Base-by-base conservation (phyloP, 2,797 vertebrate species). In the Anabacerthia variegaticeps region DNA sequence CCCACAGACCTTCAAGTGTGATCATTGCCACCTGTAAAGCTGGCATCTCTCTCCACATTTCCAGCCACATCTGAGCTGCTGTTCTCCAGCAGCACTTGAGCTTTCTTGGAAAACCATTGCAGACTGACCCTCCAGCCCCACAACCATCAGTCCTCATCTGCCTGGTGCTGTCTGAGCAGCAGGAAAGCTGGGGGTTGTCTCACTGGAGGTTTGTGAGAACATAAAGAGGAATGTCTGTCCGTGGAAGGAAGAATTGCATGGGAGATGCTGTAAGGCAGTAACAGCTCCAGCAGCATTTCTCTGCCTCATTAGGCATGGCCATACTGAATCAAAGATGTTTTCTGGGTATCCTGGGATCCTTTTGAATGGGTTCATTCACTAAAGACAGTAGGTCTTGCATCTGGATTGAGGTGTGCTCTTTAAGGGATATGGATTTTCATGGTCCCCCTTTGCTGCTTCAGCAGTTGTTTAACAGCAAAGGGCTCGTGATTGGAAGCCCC, bases 71-170 rank as follows among this genome's bases (percentile, higher is more conserved):
- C 75, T 13, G 30, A 88, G 87, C 68, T 77, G 72, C 59, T 24
- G 26, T 24, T 58, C 62, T 79, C 66, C 87, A 95, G 80, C 72
- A 91, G 36, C 65, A 46, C 82, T 92, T 86, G 78, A 93, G 80
- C 85, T 94, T 96, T 95, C 96, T 95, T 90, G 81, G 83, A 91
- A 79, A 27, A 41, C 37, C 67, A 22, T 72, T 95, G 92, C 62
- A 91, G 76, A 34, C 46, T 51, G 48, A 30, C 74, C 67, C 37
- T 79, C 16, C 49, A n/a, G 63, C 56, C 55, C 46, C 39, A 22
- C n/a, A 32, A 5, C 14, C 82, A 51, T 62, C 71, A 65, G 78
- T 56, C 74, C 16, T 36, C 77, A 34, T 59, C 81, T 54, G 76
- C 61, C 32, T 9, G 7, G 77, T 93, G 36, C 56, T 86, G 61